Evolutionary conservation across 2,888 invertebrate species (phyloP), one percentile per base, ranked within the genome.

Genomic region (Macrostomum cliftonense): DNA sequence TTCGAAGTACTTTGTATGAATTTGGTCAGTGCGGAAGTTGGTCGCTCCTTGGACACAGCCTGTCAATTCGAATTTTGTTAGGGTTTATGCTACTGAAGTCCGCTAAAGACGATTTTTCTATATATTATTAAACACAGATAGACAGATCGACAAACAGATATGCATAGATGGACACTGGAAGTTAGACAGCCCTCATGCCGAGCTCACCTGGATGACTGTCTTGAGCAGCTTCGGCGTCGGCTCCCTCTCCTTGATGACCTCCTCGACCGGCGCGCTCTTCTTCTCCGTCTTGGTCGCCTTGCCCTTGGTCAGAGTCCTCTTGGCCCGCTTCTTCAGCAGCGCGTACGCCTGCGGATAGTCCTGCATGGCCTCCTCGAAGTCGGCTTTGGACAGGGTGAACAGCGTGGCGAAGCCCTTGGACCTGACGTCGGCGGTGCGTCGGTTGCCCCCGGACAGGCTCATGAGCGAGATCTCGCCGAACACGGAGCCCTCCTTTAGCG

Each of bases 321-420:
- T 76, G 0, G 91, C 89, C 60, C 86, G 79, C 48, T 80, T 79
- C 57, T 82, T 80, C 38, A 93, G 76, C 47, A 86, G 77, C 51
- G 80, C 78, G 61, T 88, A 84, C 2, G 91, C 89, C 62, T 82
- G 82, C 12, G 88, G 88, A 71, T 93, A 89, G 62, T 89, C 82
- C 36, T 78, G 77, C 54, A 93, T 76, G 0, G 88, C 86, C 46
- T 82, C 80, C 61, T 87, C 83, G 42, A 93, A 73, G 65, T 89
- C 89, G 42, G 77, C 77, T 63, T 89, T 87, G 51, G 81, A 84
- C 45, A 93, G 73, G 0, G 86, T 85, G 71, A 93, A 93, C 1
- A 93, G 75, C 65, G 84, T 87, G 0, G 88, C 83, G 70, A 83
- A 93, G 28, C 91, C 91, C 52, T 82, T 81, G 1, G 89, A 87